phyloP scores from a whole-genome alignment of 1,140 invertebrate species.

The Sinonovacula constricta region DNA sequence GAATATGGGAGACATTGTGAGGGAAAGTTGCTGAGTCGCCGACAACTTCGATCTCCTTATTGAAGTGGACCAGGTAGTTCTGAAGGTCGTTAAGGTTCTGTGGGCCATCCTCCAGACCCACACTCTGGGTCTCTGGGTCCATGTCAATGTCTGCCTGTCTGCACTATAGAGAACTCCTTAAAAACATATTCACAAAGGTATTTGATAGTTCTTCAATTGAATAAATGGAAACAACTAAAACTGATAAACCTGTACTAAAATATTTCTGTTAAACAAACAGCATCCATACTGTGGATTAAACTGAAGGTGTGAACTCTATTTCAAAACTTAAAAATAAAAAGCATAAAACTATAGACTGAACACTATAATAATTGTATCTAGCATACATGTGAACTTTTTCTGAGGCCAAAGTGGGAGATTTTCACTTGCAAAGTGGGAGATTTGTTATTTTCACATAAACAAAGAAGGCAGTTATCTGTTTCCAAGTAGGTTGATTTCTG shows the following conservation, averaged over 20 bases:
- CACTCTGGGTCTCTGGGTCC: not conserved
- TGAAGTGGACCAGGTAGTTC: conserved; percentile 90
- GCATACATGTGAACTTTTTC: too few relatives aligned
- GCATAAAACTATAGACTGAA: too few relatives aligned
- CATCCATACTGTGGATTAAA: not conserved
- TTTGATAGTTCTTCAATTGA: not conserved
- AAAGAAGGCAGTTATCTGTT: too few relatives aligned
- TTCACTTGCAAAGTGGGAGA: too few relatives aligned
- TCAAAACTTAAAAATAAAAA: too few relatives aligned
- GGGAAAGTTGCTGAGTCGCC: conserved; percentile 53
- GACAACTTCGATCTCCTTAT: conserved; percentile 85
- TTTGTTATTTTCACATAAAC: too few relatives aligned
- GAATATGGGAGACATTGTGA: conserved; percentile 30
- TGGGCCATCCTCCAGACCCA: conserved; percentile 7
- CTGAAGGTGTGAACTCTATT: too few relatives aligned
- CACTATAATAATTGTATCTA: too few relatives aligned
- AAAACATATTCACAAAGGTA: not conserved
- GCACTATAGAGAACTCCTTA: not conserved
- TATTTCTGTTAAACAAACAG: not conserved
- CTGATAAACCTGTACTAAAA: not conserved
- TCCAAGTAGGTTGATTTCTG: too few relatives aligned
- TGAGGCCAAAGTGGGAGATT: too few relatives aligned
- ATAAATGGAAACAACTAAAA: not conserved
- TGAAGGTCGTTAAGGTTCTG: conserved; percentile 86
- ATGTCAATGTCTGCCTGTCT: not conserved